Evolutionary conservation across 2,113 vertebrate species (phyloP).

Genomic region (Anthoscopus minutus): DNA sequence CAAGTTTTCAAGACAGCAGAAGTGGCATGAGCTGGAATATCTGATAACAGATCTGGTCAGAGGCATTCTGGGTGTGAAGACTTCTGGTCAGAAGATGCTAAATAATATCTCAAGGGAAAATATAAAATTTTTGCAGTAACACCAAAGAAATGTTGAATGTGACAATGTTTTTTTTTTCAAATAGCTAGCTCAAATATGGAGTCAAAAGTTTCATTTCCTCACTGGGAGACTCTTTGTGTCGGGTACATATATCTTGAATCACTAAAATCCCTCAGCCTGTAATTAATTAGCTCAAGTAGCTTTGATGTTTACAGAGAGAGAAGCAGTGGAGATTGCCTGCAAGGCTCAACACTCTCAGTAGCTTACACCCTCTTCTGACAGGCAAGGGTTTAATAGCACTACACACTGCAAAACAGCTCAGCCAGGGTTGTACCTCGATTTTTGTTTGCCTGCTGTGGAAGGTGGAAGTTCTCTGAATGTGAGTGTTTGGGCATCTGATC

Average conservation of each 20-base stretch:
- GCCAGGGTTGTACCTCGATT: not conserved
- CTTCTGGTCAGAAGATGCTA: not conserved
- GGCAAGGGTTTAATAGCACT: constrained; percentile 9
- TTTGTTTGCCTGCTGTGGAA: constrained; percentile 11
- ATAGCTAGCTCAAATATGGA: not conserved
- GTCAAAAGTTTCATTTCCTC: not conserved
- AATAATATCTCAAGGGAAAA: not conserved
- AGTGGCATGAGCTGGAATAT: not conserved
- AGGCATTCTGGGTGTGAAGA: not conserved
- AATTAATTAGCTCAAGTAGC: constrained; percentile 60
- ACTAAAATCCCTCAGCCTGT: constrained; percentile 29
- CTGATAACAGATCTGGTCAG: not conserved
- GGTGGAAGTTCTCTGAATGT: not conserved
- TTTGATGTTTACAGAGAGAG: constrained; percentile 53
- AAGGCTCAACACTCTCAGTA: not conserved
- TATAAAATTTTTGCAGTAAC: not conserved
- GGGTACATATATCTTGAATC: constrained; percentile 7
- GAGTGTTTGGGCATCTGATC: constrained; percentile 9
- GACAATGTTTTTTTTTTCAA: not conserved
- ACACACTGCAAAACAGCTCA: constrained; percentile 16
- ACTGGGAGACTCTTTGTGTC: not conserved
- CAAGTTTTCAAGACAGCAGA: not conserved
- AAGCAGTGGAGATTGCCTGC: constrained; percentile 35
- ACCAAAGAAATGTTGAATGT: not conserved
- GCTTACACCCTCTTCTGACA: not conserved